Percentiles rank a stretch among this genome's conserved stretches.
phyloP scores from a whole-genome alignment of 92 coral and sea anemone species.

The Bergia sp. region DNA sequence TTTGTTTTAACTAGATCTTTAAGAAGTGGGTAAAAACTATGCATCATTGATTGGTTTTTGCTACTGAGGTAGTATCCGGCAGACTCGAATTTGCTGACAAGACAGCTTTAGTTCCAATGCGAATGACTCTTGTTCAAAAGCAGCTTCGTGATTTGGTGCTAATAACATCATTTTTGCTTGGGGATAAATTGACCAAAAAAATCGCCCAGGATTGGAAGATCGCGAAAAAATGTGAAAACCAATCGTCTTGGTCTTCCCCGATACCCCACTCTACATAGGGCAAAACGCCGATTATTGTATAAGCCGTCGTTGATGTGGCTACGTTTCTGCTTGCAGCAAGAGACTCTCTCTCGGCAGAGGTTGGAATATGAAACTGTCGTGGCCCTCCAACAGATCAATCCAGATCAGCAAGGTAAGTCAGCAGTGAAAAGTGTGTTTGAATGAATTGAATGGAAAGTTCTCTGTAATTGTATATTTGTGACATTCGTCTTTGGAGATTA shows the following conservation, averaged over 20 bases:
- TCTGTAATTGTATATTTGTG: not conserved
- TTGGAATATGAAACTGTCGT: constrained; percentile 68
- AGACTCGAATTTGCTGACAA: not conserved
- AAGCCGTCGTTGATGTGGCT: not conserved
- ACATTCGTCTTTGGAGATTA: too few relatives aligned
- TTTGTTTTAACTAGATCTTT: too few relatives aligned
- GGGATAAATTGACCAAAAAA: too few relatives aligned
- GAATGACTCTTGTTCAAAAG: not conserved
- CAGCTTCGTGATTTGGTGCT: not conserved
- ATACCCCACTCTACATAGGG: not conserved
- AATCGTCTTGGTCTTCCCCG: too few relatives aligned
- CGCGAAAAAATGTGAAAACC: too few relatives aligned
- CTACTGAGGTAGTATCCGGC: not conserved
- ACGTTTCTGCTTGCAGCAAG: constrained; percentile 38
- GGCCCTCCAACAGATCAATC: constrained; percentile 49
- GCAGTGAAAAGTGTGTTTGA: not conserved
- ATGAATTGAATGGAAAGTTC: not conserved
- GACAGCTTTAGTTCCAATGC: not conserved
- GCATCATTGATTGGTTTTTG: not conserved
- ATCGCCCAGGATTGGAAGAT: too few relatives aligned
- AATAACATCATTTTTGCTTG: not conserved
- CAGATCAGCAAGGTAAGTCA: constrained; percentile 42
- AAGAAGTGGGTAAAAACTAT: not conserved
- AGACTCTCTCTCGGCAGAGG: constrained; percentile 67
- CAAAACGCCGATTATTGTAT: not conserved